phyloP scores from a whole-genome alignment of 2,113 vertebrate species.

The Nematolebias whitei region DNA sequence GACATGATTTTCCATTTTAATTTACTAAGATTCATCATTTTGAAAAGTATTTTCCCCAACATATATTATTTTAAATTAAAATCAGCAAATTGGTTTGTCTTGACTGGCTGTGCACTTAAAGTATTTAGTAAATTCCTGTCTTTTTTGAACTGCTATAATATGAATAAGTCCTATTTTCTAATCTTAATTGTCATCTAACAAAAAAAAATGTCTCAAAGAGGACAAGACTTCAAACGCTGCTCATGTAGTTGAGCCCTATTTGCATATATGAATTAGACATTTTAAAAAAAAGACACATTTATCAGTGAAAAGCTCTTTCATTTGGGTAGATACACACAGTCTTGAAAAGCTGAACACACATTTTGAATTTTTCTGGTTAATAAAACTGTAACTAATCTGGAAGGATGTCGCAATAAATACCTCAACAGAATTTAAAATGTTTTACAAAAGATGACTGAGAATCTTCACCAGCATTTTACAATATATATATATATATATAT shows the following conservation, averaged over 20 bases:
- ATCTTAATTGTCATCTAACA: background rate
- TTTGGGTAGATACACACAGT: too few relatives aligned
- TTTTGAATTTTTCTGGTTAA: too few relatives aligned
- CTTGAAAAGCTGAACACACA: too few relatives aligned
- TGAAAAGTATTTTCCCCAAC: slow-evolving; percentile 10
- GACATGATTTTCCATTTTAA: slow-evolving; percentile 2
- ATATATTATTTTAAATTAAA: background rate
- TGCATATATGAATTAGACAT: background rate
- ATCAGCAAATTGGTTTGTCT: background rate
- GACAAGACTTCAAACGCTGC: background rate
- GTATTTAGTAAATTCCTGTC: background rate
- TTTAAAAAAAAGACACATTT: background rate
- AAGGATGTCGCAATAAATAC: too few relatives aligned
- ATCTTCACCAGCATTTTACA: too few relatives aligned
- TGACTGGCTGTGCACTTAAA: background rate
- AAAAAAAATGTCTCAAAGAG: background rate
- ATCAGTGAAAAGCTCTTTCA: too few relatives aligned
- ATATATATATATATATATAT: too few relatives aligned
- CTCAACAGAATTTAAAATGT: too few relatives aligned
- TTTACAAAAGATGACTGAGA: too few relatives aligned
- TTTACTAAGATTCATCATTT: slow-evolving; percentile 23
- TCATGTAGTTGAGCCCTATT: background rate
- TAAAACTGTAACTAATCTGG: too few relatives aligned
- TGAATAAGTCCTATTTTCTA: background rate
- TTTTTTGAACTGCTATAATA: background rate